Base-by-base conservation (phyloP, 2,888 invertebrate species). In the Meghimatium bilineatum region DNA sequence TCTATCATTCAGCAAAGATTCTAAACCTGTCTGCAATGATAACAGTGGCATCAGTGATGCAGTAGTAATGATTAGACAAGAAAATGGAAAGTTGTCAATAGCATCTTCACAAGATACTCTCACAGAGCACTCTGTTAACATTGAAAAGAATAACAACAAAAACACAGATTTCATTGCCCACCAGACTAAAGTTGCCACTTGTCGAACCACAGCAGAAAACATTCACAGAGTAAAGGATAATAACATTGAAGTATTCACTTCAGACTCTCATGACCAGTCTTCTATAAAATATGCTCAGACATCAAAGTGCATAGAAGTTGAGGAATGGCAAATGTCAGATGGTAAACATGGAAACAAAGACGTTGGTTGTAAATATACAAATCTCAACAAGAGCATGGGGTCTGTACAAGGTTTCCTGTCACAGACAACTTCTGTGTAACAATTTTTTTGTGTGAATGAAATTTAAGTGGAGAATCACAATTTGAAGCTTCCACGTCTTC, bases 41-140 rank as follows among this genome's bases (percentile, higher is more conserved):
- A 76, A 29, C 32, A 52, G 5, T n/a, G 52, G 32, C 26, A 29
- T 34, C 26, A 60, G 36, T 38, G 34, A 56, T 63, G 10, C 34
- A 36, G n/a, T 0, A 5, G 1, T 56, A 26, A 36, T 34, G n/a
- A 36, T 36, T 0, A 6, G 32, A 36, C 38, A 71, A 26, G 56
- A 56, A 29, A 38, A 71, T 49, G 71, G 69, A 12, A 72, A 71
- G 32, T 20, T 38, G 20, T 63, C 74, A 44, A 36, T 29, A 17
- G 44, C n/a, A 14, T 81, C 81, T 12, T 81, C 81, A 72, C 81
- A 81, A n/a, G 81, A 74, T 23, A 81, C 81, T 29, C 74, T 81
- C 29, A 81, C 81, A 56, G 81, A 81, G 17, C 81, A 63, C 32
- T 63, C 81, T n/a, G n/a, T 29, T 1, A 71, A 80, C 12, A 1